Percentiles rank a stretch among this genome's conserved stretches.
Evolutionary conservation across 2,113 vertebrate species (phyloP).

Genomic region (mouse (Mus musculus)): GRCm39 chr8:8049501-8050000

Average conservation of each 20-base stretch:
- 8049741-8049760: slow-evolving; percentile 70
- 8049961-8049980: slow-evolving; percentile 45
- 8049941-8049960: slow-evolving; percentile 1
- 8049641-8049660: not conserved
- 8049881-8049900: slow-evolving; percentile 66
- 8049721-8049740: slow-evolving; percentile 46
- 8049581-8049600: slow-evolving; percentile 28
- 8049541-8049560: slow-evolving; percentile 26
- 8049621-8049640: not conserved
- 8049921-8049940: slow-evolving; percentile 67
- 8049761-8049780: slow-evolving; percentile 55
- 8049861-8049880: slow-evolving; percentile 52
- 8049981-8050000: not conserved
- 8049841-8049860: slow-evolving; percentile 74
- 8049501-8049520: not conserved
- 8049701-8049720: slow-evolving; percentile 11
- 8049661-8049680: slow-evolving; percentile 43
- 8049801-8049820: slow-evolving; percentile 51
- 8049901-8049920: slow-evolving; percentile 65
- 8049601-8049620: slow-evolving; percentile 37
- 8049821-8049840: slow-evolving; percentile 21
- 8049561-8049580: not conserved
- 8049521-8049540: not conserved
- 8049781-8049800: slow-evolving; percentile 45
- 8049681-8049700: slow-evolving; percentile 74